A percentile compares a stretch with the other conserved stretches of the same genome.
These are phyloP conservation scores for Danio choprae DNA, from an alignment of 2,797 vertebrate species.

Conservation along the genomic window DNA sequence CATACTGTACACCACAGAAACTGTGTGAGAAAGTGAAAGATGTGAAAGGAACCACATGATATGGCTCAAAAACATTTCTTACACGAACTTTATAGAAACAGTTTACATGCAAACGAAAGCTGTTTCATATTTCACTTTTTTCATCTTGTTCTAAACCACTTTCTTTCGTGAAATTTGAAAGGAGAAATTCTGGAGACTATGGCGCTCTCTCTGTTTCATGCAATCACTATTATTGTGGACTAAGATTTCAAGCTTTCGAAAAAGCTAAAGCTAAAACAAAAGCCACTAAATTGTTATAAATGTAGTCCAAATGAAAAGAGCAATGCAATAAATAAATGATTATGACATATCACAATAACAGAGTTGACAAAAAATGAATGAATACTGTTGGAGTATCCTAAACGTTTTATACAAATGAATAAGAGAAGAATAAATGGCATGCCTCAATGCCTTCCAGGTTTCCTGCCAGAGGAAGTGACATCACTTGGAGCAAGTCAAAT, in stretches of 20 bases:
- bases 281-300: not conserved
- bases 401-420: too few species aligned
- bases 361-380: too few species aligned
- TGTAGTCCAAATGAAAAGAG: not conserved
- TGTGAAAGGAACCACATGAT: slow-evolving; percentile 12
- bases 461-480: too few species aligned
- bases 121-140: not conserved
- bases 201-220: not conserved
- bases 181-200: not conserved
- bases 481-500: too few species aligned
- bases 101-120: not conserved
- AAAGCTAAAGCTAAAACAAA: not conserved
- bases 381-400: too few species aligned
- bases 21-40: slow-evolving; percentile 48
- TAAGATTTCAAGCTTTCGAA: slow-evolving; percentile 1
- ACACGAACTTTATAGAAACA: not conserved
- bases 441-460: too few species aligned
- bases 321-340: too few species aligned
- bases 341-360: too few species aligned
- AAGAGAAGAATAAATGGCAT: too few species aligned
- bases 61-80: slow-evolving; percentile 5
- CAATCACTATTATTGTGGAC: not conserved
- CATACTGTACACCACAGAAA: slow-evolving; percentile 23
- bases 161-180: not conserved
- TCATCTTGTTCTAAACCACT: not conserved